Percentiles rank a stretch among this genome's conserved stretches.
phyloP scores from a whole-genome alignment of 2,888 invertebrate genomes.

The Hirudinaria manillensis region DNA sequence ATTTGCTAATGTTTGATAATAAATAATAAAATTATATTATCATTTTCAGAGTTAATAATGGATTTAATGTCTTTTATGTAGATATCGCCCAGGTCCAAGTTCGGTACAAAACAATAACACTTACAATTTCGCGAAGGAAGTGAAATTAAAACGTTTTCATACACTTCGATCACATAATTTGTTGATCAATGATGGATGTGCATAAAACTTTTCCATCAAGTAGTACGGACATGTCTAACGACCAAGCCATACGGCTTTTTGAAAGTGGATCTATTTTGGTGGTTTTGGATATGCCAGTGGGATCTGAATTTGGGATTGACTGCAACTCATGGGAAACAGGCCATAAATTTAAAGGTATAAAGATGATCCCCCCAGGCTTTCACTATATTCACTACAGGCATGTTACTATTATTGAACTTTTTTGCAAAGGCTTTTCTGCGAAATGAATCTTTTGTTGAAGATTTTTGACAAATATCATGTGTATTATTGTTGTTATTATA shows the following conservation, averaged over 20 bases:
- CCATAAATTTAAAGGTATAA: slow-evolving; percentile 84
- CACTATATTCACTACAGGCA: slow-evolving; percentile 84
- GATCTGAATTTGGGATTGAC: slow-evolving; percentile 95
- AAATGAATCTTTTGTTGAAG: too few species aligned
- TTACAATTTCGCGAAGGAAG: too few species aligned
- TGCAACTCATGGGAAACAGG: slow-evolving; percentile 81
- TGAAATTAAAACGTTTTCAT: too few species aligned
- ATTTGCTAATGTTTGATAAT: too few species aligned
- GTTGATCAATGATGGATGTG: background rate
- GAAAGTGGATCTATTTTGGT: slow-evolving; percentile 76
- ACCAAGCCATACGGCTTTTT: slow-evolving; percentile 67
- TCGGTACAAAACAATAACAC: too few species aligned
- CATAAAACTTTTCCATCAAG: background rate
- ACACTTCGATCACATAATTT: too few species aligned
- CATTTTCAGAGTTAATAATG: too few species aligned
- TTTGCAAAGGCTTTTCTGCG: background rate
- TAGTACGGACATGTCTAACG: background rate
- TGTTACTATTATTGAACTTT: slow-evolving; percentile 3
- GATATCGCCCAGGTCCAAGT: too few species aligned
- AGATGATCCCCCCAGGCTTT: slow-evolving; percentile 95
- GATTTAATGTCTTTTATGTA: too few species aligned
- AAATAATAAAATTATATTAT: too few species aligned
- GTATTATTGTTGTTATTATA: too few species aligned
- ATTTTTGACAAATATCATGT: background rate
- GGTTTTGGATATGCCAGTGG: slow-evolving; percentile 74